phyloP scores from a whole-genome alignment of 1,140 invertebrate species.

The Arion vulgaris region DNA sequence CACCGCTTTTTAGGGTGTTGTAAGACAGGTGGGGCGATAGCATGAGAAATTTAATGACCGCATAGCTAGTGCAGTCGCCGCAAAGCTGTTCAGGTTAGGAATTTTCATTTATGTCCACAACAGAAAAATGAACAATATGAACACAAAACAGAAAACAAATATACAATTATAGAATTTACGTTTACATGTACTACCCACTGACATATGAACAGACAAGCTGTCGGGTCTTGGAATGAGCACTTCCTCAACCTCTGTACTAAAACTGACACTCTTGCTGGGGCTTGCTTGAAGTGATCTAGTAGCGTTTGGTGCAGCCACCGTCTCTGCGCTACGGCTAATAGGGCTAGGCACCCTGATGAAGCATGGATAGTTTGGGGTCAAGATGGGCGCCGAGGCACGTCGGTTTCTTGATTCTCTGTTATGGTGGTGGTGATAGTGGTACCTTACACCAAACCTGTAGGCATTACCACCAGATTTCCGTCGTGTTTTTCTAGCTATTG shows the following conservation, averaged over 20 bases:
- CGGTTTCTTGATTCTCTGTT: constrained; percentile 16
- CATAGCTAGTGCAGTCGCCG: no score
- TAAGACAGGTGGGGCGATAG: no score
- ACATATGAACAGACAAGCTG: constrained; percentile 39
- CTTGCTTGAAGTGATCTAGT: constrained; percentile 31
- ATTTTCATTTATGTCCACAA: no score
- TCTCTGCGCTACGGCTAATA: constrained; percentile 52
- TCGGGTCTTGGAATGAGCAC: constrained; percentile 44
- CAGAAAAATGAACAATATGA: no score
- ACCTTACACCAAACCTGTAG: constrained; percentile 36
- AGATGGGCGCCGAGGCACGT: constrained; percentile 48
- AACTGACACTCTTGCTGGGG: constrained; percentile 52
- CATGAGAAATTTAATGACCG: no score
- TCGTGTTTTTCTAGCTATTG: constrained; percentile 41
- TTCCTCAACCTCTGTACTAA: constrained; percentile 49
- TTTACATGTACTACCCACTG: no score
- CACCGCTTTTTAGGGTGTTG: no score
- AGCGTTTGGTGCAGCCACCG: constrained; percentile 38
- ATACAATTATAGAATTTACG: no score
- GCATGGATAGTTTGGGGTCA: constrained; percentile 35
- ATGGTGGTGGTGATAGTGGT: constrained; percentile 30
- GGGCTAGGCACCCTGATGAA: constrained; percentile 39
- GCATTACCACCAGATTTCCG: constrained; percentile 39
- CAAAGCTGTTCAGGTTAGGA: no score
- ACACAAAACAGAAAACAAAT: no score